Evolutionary conservation across 2,888 invertebrate genomes (phyloP).

Genomic region (Eristalinus aeneus): DNA sequence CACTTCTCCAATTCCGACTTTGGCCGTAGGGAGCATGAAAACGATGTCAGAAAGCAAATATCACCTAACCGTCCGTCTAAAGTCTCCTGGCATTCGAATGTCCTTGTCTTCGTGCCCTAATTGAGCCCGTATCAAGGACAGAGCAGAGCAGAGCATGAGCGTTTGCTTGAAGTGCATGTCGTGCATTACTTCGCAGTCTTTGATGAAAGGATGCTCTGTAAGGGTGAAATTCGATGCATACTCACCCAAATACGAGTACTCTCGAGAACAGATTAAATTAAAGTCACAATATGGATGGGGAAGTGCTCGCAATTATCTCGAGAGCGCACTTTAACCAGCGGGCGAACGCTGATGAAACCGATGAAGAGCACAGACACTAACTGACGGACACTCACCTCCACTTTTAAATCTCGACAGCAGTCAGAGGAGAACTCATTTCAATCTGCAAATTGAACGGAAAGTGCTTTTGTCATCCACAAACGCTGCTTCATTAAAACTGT

Average conservation of each 20-base stretch:
- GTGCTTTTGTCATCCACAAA: slow-evolving; percentile 62
- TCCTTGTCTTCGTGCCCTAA: slow-evolving; percentile 60
- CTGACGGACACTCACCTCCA: neutral
- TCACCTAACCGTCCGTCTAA: slow-evolving; percentile 13
- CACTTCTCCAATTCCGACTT: too few species aligned
- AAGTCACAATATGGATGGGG: slow-evolving; percentile 69
- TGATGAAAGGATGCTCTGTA: neutral
- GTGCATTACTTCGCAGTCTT: neutral
- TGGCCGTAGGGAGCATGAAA: too few species aligned
- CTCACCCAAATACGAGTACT: slow-evolving; percentile 21
- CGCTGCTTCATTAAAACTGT: slow-evolving; percentile 46
- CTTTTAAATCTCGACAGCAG: neutral
- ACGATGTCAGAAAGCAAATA: slow-evolving; percentile 3
- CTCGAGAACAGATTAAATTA: slow-evolving; percentile 70
- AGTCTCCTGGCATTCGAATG: slow-evolving; percentile 26
- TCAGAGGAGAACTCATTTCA: slow-evolving; percentile 55
- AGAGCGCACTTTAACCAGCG: slow-evolving; percentile 63
- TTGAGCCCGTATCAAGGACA: slow-evolving; percentile 56
- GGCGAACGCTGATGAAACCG: slow-evolving; percentile 12
- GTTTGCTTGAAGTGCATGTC: neutral
- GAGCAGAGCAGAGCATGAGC: neutral
- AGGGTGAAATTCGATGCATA: slow-evolving; percentile 50
- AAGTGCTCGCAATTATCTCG: slow-evolving; percentile 71
- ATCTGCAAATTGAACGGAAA: slow-evolving; percentile 68
- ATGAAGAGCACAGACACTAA: neutral